Evolutionary conservation across 2,888 invertebrate genomes (phyloP).

Genomic region (Eumerus sabulonum): DNA sequence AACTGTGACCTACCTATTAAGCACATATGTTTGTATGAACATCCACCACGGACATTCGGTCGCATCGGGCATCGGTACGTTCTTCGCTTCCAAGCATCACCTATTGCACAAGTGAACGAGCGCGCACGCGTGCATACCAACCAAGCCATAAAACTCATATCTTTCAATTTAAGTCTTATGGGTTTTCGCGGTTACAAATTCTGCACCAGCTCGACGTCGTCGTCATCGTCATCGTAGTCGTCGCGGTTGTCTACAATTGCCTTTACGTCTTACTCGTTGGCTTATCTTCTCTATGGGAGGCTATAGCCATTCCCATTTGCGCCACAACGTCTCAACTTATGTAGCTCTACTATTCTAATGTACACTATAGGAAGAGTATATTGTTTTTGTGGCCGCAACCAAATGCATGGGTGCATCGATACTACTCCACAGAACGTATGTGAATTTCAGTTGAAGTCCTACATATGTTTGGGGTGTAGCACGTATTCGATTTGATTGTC

Average conservation of each 20-base stretch:
- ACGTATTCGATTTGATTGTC: slow-evolving; percentile 61
- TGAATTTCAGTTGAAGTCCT: slow-evolving; percentile 42
- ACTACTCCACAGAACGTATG: slow-evolving; percentile 14
- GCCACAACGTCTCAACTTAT: slow-evolving; percentile 36
- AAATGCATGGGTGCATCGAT: neutral
- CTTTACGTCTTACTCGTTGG: slow-evolving; percentile 60
- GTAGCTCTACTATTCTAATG: slow-evolving; percentile 42
- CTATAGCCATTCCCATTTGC: slow-evolving; percentile 55
- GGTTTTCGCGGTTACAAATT: slow-evolving; percentile 64
- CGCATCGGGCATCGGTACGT: neutral
- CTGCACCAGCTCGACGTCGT: slow-evolving; percentile 24
- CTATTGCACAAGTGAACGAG: slow-evolving; percentile 26
- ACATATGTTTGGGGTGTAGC: neutral
- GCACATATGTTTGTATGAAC: too few relatives aligned
- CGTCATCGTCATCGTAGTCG: slow-evolving; percentile 3
- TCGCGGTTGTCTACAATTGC: slow-evolving; percentile 42
- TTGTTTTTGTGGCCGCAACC: slow-evolving; percentile 30
- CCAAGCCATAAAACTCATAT: slow-evolving; percentile 65
- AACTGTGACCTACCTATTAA: slow-evolving; percentile 65
- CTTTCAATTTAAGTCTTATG: slow-evolving; percentile 68
- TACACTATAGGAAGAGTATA: slow-evolving; percentile 12
- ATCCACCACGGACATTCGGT: too few relatives aligned
- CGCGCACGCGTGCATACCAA: slow-evolving; percentile 56
- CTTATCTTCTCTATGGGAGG: slow-evolving; percentile 60
- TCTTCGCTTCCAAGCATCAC: neutral